Base-by-base conservation (phyloP, 1,140 invertebrate genomes). In the Aphidius gifuensis region DNA sequence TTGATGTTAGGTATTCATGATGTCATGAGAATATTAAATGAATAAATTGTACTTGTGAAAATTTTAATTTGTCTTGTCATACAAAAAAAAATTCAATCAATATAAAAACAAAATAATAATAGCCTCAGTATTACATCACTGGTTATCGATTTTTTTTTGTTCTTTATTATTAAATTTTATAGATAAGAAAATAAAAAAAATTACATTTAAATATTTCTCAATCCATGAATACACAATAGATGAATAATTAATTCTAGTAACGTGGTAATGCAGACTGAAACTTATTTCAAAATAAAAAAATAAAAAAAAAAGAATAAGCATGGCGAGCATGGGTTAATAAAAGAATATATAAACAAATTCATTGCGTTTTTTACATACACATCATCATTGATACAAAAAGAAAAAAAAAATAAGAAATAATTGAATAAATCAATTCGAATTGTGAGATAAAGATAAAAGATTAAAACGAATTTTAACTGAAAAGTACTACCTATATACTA, bases 401-500 rank as follows among this genome's bases (percentile, higher is more conserved):
- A 5, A 58, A 47, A 7, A 50, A 50, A 42, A 9, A 43, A 49
- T 39, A 55, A 21, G 48, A 57, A 60, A 11, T 23, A 43, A 61
- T 38, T 62, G 63, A 62, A 64, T 61, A 56, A 58, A 58, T 56
- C 57, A 42, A 64, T 66, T 66, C 67, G 53, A 66, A 56, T 49
- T 44, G 57, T 64, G 64, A 40, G 53, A 62, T 32, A 62, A 66
- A 67, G 67, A 66, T 65, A 66, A 73, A 70, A 69, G 70, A 71
- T 69, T n/a, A n/a, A n/a, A n/a, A n/a, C n/a, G 69, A 76, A 32
- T 76, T 78, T 78, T 77, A 76, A n/a, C n/a, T n/a, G n/a, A n/a
- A n/a, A n/a, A n/a, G n/a, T n/a, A n/a, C n/a, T n/a, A n/a, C n/a
- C n/a, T n/a, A n/a, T n/a, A n/a, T n/a, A n/a, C n/a, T n/a, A n/a